A percentile compares a stretch with the other conserved stretches of the same genome.
Evolutionary conservation across 1,140 invertebrate genomes (phyloP).

Genomic region (Aphis craccivora): DNA sequence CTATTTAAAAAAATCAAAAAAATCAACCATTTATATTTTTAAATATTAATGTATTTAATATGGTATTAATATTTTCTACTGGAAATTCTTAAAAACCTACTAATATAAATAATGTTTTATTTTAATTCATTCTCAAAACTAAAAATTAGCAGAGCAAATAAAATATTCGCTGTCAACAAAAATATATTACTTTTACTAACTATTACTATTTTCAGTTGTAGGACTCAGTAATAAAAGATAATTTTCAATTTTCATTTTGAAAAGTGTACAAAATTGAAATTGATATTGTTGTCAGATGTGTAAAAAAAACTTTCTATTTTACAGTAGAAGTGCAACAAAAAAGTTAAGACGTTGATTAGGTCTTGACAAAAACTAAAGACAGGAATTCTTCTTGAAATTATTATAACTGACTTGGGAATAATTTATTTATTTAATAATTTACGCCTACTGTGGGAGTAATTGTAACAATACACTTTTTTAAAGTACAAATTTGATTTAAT

Average conservation of each 20-base stretch:
- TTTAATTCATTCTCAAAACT: background rate
- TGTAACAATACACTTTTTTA: background rate
- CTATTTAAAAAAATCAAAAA: background rate
- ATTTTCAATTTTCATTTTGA: background rate
- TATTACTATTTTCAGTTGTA: background rate
- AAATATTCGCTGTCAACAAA: background rate
- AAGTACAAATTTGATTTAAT: background rate
- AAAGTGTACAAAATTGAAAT: background rate
- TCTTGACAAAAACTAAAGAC: background rate
- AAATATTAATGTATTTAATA: too few species aligned
- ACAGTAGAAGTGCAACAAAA: background rate
- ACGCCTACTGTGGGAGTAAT: too few species aligned
- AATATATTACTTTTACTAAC: background rate
- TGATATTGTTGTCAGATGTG: background rate
- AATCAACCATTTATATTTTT: too few species aligned
- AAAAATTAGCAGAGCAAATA: background rate
- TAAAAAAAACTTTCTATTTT: background rate
- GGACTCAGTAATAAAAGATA: background rate
- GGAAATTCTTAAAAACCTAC: too few species aligned
- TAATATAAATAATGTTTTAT: background rate
- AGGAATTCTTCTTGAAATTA: too few species aligned
- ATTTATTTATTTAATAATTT: too few species aligned
- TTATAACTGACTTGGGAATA: background rate
- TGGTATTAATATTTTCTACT: background rate
- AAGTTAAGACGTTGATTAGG: background rate